phyloP scores from a whole-genome alignment of 2,888 invertebrate genomes.

The Drosophila melanocephala region DNA sequence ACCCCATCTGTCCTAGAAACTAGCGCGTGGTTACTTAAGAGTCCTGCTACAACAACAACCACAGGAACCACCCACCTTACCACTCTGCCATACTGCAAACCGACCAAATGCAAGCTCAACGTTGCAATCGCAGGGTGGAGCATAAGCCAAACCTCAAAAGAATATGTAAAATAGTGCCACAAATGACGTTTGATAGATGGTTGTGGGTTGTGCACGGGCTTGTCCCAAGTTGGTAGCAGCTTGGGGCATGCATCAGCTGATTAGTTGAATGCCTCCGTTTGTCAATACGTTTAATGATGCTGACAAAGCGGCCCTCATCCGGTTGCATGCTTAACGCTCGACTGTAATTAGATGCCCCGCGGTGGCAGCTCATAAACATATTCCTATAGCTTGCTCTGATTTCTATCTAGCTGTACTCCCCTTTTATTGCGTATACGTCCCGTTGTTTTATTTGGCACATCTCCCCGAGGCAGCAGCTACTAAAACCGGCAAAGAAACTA shows the following conservation, averaged over 20 bases:
- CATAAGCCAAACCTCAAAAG: constrained; percentile 34
- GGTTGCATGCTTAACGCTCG: constrained; percentile 3
- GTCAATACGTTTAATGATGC: constrained; percentile 58
- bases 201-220: constrained; percentile 9
- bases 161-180: constrained; percentile 53
- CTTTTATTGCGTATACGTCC: constrained; percentile 64
- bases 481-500: constrained; percentile 1
- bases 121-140: constrained; percentile 52
- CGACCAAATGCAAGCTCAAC: constrained; percentile 22
- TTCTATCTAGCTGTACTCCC: constrained; percentile 34
- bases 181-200: constrained; percentile 69
- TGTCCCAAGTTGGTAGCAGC: constrained; percentile 1
- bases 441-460: constrained; percentile 52
- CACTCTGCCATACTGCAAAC: constrained; percentile 12
- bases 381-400: constrained; percentile 27
- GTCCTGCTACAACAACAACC: constrained; percentile 15
- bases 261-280: constrained; percentile 40
- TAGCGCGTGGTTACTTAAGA: constrained; percentile 34
- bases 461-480: constrained; percentile 30
- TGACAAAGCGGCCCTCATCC: constrained; percentile 29
- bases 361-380: constrained; percentile 37
- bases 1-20: constrained; percentile 9
- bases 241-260: constrained; percentile 21
- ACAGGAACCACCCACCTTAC: constrained; percentile 5
- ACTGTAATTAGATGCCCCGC: constrained; percentile 50